These are phyloP conservation scores for Drosophila leonis DNA, from an alignment of 2,888 invertebrate species.

Conservation along the genomic window DNA sequence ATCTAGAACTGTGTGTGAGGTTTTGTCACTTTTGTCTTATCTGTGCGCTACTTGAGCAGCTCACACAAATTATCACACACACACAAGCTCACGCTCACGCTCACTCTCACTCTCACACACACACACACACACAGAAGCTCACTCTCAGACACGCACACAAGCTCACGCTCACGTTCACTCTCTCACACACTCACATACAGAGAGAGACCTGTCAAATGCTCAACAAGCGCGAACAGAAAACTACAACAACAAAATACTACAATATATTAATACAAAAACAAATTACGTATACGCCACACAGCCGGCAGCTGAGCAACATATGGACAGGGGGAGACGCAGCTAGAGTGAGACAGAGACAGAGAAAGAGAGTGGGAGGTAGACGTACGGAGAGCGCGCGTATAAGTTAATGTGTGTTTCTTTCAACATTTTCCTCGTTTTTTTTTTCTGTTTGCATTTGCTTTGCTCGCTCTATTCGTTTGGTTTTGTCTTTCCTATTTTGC, in stretches of 20 bases:
- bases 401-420: slow-evolving; percentile 5
- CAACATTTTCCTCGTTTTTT: not conserved
- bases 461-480: slow-evolving; percentile 18
- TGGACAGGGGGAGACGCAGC: not conserved
- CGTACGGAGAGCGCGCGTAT: too few relatives aligned
- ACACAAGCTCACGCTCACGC: not conserved
- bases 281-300: slow-evolving; percentile 36
- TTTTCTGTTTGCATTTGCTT: slow-evolving; percentile 24
- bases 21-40: slow-evolving; percentile 37
- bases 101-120: not conserved
- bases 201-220: slow-evolving; percentile 25
- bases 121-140: not conserved
- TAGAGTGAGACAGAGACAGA: not conserved
- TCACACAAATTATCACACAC: slow-evolving; percentile 21
- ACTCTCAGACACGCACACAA: too few relatives aligned
- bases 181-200: not conserved
- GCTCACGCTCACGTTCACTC: not conserved
- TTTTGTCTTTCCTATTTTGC: not conserved
- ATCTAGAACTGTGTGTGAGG: not conserved
- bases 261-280: slow-evolving; percentile 25
- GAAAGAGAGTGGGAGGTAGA: too few relatives aligned
- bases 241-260: not conserved
- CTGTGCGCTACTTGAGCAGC: slow-evolving; percentile 37
- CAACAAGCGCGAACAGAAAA: slow-evolving; percentile 24
- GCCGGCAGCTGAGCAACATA: slow-evolving; percentile 21